Evolutionary conservation across 2,797 vertebrate species (phyloP), one percentile per base, ranked within the genome.

Genomic region (Ptychadena robeensis): DNA sequence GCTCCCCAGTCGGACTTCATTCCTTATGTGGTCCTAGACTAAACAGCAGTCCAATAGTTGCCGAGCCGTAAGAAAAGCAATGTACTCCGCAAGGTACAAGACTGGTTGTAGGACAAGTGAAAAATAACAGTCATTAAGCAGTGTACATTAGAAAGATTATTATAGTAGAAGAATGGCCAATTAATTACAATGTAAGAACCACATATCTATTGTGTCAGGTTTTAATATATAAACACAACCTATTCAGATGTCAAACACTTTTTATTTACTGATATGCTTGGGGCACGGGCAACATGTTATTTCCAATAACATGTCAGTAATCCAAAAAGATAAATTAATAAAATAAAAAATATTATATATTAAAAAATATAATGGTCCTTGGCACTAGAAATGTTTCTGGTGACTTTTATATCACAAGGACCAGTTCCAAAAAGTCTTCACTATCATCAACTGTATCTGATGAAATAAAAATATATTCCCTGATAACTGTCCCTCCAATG

Each of bases 21-120:
- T 74, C 79, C 40, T 64, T 67, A 67, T 67, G 71, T 73, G 71
- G 79, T 73, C 70, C 63, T 81, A 40, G 35, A 48, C 35, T 73
- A 74, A 73, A 81, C 71, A 81, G 63, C 70, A 63, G 53, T 57
- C 38, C 63, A 30, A 66, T 67, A 37, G 35, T 28, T 66, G 31
- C 32, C n/a, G 27, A 81, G 79, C 70, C 37, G 44, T 34, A 81
- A 32, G 63, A 67, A 37, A 73, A 73, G 72, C 25, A 57, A 67
- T 57, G 63, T 31, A 44, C 25, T 72, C 18, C 31, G 38, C 32
- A 37, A 71, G 71, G 32, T 70, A 73, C 27, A 70, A 71, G 27
- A 64, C 53, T 32, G 48, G 6, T 32, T 15, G 66, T 80, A 27
- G 30, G 35, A 73, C 31, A 48, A 57, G 10, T 66, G 70, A 53